These are phyloP conservation scores for Molossus molossus DNA, from an alignment of 2,797 vertebrate genomes.

Conservation along the genomic window DNA sequence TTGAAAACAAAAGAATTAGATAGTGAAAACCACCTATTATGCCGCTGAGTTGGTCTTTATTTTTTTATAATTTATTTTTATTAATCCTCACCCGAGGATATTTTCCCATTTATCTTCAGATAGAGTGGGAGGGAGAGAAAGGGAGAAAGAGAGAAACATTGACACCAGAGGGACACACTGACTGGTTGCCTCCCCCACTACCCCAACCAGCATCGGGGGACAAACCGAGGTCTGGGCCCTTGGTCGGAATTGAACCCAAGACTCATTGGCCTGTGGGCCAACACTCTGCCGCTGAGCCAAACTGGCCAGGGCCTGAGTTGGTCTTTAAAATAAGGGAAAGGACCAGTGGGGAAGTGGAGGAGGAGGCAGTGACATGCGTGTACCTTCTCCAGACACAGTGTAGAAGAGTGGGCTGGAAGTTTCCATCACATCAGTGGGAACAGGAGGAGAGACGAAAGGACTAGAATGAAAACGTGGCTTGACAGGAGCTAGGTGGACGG, in stretches of 20 bases:
- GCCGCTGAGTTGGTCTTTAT: neutral
- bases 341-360: neutral
- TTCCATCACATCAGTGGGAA: neutral
- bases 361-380: neutral
- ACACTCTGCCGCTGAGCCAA: no score
- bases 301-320: neutral
- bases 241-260: no score
- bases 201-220: no score
- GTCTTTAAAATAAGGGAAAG: conserved; percentile 19
- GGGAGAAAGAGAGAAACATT: no score
- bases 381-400: neutral
- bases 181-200: no score
- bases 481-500: neutral
- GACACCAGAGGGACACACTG: no score
- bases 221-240: no score
- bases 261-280: no score
- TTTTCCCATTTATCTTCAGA: no score
- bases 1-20: conserved; percentile 20
- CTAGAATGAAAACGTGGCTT: neutral
- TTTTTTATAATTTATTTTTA: no score
- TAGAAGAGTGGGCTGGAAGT: neutral
- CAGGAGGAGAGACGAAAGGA: conserved; percentile 4
- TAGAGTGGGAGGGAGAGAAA: no score
- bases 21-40: neutral
- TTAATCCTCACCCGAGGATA: no score